Percentiles rank a stretch among this genome's conserved stretches.
Conservation (phyloP, 2,113 vertebrate species). For the Empidonax alnorum region DNA sequence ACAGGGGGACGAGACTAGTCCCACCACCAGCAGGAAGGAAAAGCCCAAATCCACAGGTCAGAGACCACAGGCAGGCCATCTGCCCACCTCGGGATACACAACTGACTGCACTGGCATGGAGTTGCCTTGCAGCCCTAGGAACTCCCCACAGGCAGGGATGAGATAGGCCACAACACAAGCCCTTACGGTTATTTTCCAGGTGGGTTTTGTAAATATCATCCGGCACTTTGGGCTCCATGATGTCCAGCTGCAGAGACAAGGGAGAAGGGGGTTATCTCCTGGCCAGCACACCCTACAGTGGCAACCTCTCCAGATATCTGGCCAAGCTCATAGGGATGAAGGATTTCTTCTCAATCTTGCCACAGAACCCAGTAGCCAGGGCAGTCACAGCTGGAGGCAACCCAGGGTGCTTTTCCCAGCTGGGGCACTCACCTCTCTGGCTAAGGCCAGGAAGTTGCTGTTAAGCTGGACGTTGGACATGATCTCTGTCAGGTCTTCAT, state of each 20-base stretch:
- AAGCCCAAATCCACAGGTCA: background rate
- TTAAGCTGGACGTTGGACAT: slow-evolving; percentile 99
- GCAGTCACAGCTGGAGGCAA: background rate
- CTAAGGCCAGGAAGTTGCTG: slow-evolving; percentile 95
- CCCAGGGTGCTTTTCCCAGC: background rate
- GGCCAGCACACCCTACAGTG: background rate
- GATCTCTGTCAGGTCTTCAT: slow-evolving; percentile 96
- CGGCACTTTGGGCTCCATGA: slow-evolving; percentile 99
- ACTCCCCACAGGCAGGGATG: rapidly evolving
- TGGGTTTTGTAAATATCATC: slow-evolving; percentile 99
- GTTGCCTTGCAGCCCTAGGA: background rate
- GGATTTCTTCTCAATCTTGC: background rate
- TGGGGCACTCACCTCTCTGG: slow-evolving; percentile 87
- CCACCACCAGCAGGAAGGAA: background rate
- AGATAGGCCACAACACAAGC: background rate
- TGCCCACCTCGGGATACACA: background rate
- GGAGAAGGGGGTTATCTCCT: background rate
- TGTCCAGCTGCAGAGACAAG: slow-evolving; percentile 85
- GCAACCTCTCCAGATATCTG: background rate
- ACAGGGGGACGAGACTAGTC: rapidly evolving
- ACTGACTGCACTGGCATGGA: background rate
- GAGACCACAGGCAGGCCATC: rapidly evolving
- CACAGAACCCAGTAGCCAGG: background rate
- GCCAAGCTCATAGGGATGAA: background rate
- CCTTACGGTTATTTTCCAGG: slow-evolving; percentile 96